Percentiles rank a stretch among this genome's conserved stretches.
phyloP scores from a whole-genome alignment of 1,140 invertebrate species.

The Asobara japonica region DNA sequence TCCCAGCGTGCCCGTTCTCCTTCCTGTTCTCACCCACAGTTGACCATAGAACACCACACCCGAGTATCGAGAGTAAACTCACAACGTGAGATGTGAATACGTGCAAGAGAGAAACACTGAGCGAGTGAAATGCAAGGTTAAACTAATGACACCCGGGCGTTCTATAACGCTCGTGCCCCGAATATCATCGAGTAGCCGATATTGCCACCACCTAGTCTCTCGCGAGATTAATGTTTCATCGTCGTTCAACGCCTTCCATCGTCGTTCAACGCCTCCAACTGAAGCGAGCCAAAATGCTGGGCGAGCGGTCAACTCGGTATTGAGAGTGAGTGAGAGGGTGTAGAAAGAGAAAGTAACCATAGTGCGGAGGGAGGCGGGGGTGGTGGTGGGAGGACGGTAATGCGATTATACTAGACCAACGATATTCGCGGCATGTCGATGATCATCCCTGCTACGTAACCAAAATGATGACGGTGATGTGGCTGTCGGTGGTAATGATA shows the following conservation, averaged over 20 bases:
- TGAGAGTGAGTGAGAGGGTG: conserved; percentile 13
- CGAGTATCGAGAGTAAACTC: background rate
- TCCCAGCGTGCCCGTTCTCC: conserved; percentile 32
- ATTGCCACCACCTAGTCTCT: conserved; percentile 52
- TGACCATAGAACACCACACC: conserved; percentile 15
- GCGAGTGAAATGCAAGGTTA: conserved; percentile 24
- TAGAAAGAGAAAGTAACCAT: background rate
- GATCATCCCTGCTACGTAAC: conserved; percentile 17
- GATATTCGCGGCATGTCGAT: conserved; percentile 30
- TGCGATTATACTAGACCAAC: conserved; percentile 28
- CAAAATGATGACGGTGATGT: conserved; percentile 15
- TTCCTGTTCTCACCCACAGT: conserved; percentile 29
- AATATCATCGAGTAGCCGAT: conserved; percentile 59
- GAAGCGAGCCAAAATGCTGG: conserved; percentile 25
- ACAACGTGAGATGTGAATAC: background rate
- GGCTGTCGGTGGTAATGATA: conserved; percentile 8
- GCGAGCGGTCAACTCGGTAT: background rate
- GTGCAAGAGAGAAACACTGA: background rate
- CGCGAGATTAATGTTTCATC: conserved; percentile 57
- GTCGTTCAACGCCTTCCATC: conserved; percentile 36
- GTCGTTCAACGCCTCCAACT: conserved; percentile 36
- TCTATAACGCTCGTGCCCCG: conserved; percentile 61
- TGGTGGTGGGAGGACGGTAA: background rate
- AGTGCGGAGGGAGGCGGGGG: background rate
- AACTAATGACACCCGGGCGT: conserved; percentile 56